Conservation (phyloP, 1,140 invertebrate genomes). For the Amyelois transitella region DNA sequence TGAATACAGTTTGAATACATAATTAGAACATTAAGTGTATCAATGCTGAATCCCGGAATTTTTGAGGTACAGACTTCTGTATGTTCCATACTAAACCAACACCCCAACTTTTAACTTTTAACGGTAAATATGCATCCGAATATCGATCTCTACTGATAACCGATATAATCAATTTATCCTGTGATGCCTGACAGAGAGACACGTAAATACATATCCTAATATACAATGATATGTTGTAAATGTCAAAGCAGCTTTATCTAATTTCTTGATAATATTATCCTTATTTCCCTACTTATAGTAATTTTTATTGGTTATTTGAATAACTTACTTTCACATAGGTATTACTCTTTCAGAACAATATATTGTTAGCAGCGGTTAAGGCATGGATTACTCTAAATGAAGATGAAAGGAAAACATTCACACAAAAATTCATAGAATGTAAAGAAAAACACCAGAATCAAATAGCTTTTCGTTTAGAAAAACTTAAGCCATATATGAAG, state of each 20-base stretch:
- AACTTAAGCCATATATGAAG: conserved; percentile 30
- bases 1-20: too few relatives aligned
- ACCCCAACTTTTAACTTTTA: too few relatives aligned
- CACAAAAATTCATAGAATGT: conserved; percentile 25
- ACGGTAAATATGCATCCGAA: too few relatives aligned
- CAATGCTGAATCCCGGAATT: too few relatives aligned
- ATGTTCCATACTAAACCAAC: too few relatives aligned
- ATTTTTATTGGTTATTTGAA: not conserved
- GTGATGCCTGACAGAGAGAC: too few relatives aligned
- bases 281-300: not conserved
- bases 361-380: conserved; percentile 32
- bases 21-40: too few relatives aligned
- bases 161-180: too few relatives aligned
- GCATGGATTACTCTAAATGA: conserved; percentile 38
- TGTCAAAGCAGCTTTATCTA: not conserved
- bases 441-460: conserved; percentile 21
- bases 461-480: conserved; percentile 27
- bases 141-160: too few relatives aligned
- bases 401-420: conserved; percentile 30
- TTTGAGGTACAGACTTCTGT: too few relatives aligned
- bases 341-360: conserved; percentile 17
- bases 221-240: too few relatives aligned
- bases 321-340: not conserved
- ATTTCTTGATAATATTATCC: not conserved
- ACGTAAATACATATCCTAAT: too few relatives aligned